These are phyloP conservation scores for Rhimphoctona megacephalus DNA, from an alignment of 2,888 invertebrate species.

Conservation along the genomic window DNA sequence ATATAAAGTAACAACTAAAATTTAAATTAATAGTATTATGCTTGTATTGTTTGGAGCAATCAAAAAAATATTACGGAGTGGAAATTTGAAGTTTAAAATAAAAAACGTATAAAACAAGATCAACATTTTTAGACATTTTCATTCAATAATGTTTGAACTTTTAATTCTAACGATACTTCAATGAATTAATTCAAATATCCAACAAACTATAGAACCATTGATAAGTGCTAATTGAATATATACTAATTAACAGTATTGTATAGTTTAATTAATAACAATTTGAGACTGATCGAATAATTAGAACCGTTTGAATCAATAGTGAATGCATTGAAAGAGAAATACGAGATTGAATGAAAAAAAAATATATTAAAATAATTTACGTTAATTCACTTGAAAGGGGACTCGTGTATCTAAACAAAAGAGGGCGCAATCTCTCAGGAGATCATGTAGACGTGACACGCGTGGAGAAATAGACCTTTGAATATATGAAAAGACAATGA, in stretches of 20 bases:
- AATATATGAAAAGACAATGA: slow-evolving; percentile 59
- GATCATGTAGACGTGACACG: slow-evolving; percentile 21
- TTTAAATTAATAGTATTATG: neutral
- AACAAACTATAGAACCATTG: neutral
- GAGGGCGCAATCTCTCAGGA: slow-evolving; percentile 20
- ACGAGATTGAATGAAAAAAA: neutral
- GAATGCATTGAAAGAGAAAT: neutral
- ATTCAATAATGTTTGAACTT: neutral
- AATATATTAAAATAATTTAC: neutral
- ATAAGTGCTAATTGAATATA: neutral
- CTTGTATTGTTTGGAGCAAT: neutral
- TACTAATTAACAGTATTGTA: neutral
- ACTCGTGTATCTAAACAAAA: slow-evolving; percentile 23
- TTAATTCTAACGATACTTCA: neutral
- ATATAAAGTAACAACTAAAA: neutral
- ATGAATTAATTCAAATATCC: neutral
- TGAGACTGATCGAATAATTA: neutral
- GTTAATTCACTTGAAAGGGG: neutral
- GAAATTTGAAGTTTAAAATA: neutral
- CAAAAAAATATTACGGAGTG: neutral
- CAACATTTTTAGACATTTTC: neutral
- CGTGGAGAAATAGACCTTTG: slow-evolving; percentile 38
- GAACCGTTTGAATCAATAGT: neutral
- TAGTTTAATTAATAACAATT: neutral
- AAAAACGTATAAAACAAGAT: neutral